Evolutionary conservation across 64 coral and sea anemone genomes (phyloP), one percentile per base, ranked within the genome.

Genomic region (Hydrozoanthus tunicans): DNA sequence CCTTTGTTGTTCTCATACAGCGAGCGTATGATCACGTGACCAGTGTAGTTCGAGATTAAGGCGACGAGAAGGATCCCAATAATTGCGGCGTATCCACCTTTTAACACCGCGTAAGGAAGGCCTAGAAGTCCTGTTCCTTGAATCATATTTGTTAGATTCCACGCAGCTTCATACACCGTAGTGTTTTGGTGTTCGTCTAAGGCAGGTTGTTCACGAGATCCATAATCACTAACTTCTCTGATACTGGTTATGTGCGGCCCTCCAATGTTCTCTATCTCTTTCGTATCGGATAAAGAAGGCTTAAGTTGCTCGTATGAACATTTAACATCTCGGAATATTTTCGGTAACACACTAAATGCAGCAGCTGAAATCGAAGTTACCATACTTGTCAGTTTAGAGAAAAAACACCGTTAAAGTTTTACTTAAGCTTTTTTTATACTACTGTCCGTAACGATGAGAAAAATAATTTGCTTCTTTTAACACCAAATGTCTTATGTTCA

Each of bases 91-190:
- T 83, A 83, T 61, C 81, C 81, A 20, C 81, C 81, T 27, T 83
- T 83, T 3, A 83, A 52, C 15, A 83, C 27, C 3, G 81, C 81
- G 27, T 67, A 83, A 55, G 81, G 81, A 1, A 83, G 81, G 13
- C 62, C 81, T 4, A 83, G 9, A 7, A 83, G 32, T 4, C 81
- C 81, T 6, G 81, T 68, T 3, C 81, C 81, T 83, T 83, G 11
- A 43, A 83, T 83, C 62, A 83, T 83, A 68, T 83, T 83, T 14
- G 63, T 68, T 5, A 83, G 62, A 8, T 83, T 83, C 81, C 81
- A 83, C 7, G 81, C 81, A 11, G 81, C 62, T 20, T 83, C 81
- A 32, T 62, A 83, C 5, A 66, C 81, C 6, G 81, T 66, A 15
- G 62, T 53, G 62, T 83, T 64, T 83, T 83, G 63, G 6, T 14